A percentile compares a stretch with the other conserved stretches of the same genome.
phyloP scores from a whole-genome alignment of 2,888 invertebrate species.

The Bimastos eiseni region DNA sequence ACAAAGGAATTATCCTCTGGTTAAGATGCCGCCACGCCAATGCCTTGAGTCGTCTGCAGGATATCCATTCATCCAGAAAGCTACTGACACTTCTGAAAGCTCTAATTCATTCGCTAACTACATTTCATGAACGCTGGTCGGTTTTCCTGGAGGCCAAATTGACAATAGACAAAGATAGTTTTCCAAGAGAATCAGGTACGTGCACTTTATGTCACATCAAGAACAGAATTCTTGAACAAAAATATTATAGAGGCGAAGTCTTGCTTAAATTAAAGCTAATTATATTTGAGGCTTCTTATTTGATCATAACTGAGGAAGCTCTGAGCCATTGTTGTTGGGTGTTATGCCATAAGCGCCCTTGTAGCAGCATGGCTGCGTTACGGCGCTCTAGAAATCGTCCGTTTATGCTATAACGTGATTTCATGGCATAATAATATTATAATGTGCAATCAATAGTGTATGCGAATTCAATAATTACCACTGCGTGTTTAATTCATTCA shows the following conservation, averaged over 20 bases:
- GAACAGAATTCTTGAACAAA: not conserved
- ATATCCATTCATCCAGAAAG: not conserved
- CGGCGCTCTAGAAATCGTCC: too few species aligned
- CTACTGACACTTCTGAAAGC: not conserved
- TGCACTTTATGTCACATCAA: not conserved
- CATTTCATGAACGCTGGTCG: not conserved
- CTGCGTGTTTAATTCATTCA: not conserved
- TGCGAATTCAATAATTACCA: not conserved
- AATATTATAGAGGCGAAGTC: too few species aligned
- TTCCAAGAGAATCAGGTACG: not conserved
- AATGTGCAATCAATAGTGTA: not conserved
- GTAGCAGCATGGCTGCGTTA: too few species aligned
- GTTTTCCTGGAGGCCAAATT: not conserved
- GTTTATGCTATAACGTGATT: too few species aligned
- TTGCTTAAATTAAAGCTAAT: too few species aligned
- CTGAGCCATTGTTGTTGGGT: not conserved
- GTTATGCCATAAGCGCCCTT: too few species aligned
- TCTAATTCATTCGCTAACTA: not conserved
- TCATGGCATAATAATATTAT: not conserved
- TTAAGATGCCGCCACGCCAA: not conserved
- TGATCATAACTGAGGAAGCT: too few species aligned
- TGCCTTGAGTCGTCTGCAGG: not conserved
- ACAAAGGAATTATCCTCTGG: not conserved
- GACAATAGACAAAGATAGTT: not conserved
- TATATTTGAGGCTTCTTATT: too few species aligned